Evolutionary conservation across 1,140 invertebrate species (phyloP), one percentile per base, ranked within the genome.

Genomic region (Argopecten irradians): DNA sequence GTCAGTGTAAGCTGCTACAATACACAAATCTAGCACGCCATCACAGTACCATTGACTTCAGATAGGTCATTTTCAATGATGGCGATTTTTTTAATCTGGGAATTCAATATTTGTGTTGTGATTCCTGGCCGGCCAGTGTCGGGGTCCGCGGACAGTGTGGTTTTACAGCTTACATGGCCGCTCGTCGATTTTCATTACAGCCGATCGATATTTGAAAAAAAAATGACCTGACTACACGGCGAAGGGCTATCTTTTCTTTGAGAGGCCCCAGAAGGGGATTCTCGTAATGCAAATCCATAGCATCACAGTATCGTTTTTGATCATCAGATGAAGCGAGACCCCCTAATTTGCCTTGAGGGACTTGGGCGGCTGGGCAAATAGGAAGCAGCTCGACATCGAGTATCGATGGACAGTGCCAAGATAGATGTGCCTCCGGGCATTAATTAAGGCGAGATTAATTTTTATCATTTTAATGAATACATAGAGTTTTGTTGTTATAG

Each of bases 391-490:
- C 55, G 22, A 16, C 22, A 71, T n/a, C n/a, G 22, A 28, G 55
- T 71, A 71, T 71, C 55, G 55, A 71, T 71, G 55, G 55, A 71
- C 55, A 71, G 22, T 2, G 55, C n/a, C 1, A 16, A 71, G 55
- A 71, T 71, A 71, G 55, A 71, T 71, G 55, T n/a, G 55, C 55
- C 55, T 71, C 55, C n/a, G 55, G 55, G 55, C n/a, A 71, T 71
- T 71, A 71, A 71, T 71, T 71, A 71, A 71, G 55, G 22, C 55
- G 55, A 71, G 55, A 71, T 71, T 71, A 71, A 71, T 71, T 71
- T 71, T 71, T 71, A 71, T 71, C 55, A 71, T 71, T 71, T 71
- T 71, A 71, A 71, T 71, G 55, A 71, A 71, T 71, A 71, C 55
- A 71, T 71, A 71, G 55, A 71, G 55, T 71, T 71, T 71, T 71